These are phyloP conservation scores for Lucinisca nassula DNA, from an alignment of 2,888 invertebrate genomes.

Conservation along the genomic window DNA sequence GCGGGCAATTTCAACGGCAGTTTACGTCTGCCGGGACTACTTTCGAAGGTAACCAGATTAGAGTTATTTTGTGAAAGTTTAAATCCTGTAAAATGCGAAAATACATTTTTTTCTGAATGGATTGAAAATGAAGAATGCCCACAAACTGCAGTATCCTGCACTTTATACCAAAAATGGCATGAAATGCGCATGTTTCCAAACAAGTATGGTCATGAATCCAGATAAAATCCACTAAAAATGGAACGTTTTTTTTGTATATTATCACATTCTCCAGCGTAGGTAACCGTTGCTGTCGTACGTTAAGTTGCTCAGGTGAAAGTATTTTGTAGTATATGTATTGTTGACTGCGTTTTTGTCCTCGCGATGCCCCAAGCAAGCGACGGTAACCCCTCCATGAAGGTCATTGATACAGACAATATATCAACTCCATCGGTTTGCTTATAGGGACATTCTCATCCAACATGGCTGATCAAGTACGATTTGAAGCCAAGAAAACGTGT, in stretches of 20 bases:
- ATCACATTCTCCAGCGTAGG: background rate
- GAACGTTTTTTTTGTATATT: background rate
- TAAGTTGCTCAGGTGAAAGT: background rate
- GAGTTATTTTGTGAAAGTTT: background rate
- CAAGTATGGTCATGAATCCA: constrained; percentile 1
- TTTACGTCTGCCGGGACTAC: background rate
- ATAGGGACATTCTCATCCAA: background rate
- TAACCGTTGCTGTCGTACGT: background rate
- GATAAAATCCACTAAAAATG: background rate
- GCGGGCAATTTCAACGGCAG: background rate
- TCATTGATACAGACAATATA: background rate
- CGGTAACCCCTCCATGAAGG: background rate
- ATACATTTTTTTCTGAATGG: no score
- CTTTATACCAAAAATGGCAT: background rate
- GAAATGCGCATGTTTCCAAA: background rate
- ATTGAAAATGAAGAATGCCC: background rate
- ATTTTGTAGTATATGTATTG: constrained; percentile 8
- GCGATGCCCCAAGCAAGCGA: constrained; percentile 8
- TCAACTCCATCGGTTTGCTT: background rate
- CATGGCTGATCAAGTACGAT: background rate
- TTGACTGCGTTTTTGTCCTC: background rate
- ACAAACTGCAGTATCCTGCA: background rate
- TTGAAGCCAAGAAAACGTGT: background rate
- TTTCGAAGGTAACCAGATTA: background rate
- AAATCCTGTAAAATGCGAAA: background rate